These are phyloP conservation scores for Pseudopipra pipra DNA, from an alignment of 2,113 vertebrate genomes.

Conservation along the genomic window DNA sequence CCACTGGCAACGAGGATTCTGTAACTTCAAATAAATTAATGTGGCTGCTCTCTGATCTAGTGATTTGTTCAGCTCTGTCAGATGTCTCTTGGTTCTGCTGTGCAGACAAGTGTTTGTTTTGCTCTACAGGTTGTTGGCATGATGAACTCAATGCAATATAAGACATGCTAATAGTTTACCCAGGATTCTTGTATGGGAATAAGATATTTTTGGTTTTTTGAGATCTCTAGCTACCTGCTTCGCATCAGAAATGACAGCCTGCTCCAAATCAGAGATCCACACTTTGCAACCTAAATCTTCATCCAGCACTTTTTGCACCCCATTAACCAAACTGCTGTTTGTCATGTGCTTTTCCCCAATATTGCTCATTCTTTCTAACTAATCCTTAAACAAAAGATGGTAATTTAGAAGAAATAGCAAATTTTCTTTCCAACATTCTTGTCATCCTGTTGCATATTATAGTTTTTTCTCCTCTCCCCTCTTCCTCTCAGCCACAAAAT, in stretches of 20 bases:
- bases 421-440: neutral
- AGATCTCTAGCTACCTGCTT: fast-evolving
- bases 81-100: neutral
- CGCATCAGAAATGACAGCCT: neutral
- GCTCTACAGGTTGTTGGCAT: neutral
- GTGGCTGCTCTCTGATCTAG: neutral
- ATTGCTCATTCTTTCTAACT: neutral
- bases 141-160: neutral
- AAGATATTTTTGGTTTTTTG: neutral
- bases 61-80: neutral
- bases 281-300: neutral
- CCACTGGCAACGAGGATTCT: neutral
- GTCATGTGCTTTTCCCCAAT: fast-evolving
- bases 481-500: neutral
- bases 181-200: neutral
- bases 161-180: neutral
- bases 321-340: neutral
- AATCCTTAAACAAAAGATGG: neutral
- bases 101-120: neutral
- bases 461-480: neutral
- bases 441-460: neutral
- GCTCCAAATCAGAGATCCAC: neutral
- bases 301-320: neutral
- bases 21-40: neutral
- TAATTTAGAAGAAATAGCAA: neutral